A percentile compares a stretch with the other conserved stretches of the same genome.
Conservation (phyloP, 2,113 vertebrate genomes). For the Salvelinus namaycush region DNA sequence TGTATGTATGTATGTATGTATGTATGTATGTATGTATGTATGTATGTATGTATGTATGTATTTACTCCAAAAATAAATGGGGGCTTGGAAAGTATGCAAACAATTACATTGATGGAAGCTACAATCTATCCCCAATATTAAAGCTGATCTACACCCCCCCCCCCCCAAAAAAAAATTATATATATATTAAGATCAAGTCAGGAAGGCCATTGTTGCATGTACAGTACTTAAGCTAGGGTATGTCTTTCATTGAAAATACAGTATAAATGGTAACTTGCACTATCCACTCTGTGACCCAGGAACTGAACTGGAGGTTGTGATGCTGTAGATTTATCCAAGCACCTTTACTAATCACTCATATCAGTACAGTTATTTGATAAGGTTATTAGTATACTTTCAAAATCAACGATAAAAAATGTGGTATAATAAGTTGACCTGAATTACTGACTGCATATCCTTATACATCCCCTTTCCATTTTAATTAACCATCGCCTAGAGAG, state of each 20-base stretch:
- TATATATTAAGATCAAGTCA: background rate
- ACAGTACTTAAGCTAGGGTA: background rate
- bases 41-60: no score
- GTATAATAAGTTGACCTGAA: constrained; percentile 64
- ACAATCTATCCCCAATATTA: no score
- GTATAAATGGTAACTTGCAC: background rate
- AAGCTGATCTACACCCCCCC: no score
- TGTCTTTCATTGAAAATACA: background rate
- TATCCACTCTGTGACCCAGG: background rate
- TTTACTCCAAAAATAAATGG: no score
- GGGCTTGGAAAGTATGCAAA: no score
- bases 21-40: no score
- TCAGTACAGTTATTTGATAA: constrained; percentile 47
- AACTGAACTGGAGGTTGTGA: background rate
- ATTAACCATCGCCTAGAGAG: constrained; percentile 71
- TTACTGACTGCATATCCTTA: constrained; percentile 69
- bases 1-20: no score
- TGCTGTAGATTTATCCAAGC: background rate
- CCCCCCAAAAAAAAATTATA: no score
- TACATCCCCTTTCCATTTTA: constrained; percentile 63
- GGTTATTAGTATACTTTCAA: constrained; percentile 51
- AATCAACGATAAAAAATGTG: constrained; percentile 46
- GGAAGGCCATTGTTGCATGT: background rate
- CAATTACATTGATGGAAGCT: no score
- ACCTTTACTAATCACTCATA: background rate